Evolutionary conservation across 2,113 vertebrate species (phyloP), one percentile per base, ranked within the genome.

Genomic region (Balaeniceps rex): DNA sequence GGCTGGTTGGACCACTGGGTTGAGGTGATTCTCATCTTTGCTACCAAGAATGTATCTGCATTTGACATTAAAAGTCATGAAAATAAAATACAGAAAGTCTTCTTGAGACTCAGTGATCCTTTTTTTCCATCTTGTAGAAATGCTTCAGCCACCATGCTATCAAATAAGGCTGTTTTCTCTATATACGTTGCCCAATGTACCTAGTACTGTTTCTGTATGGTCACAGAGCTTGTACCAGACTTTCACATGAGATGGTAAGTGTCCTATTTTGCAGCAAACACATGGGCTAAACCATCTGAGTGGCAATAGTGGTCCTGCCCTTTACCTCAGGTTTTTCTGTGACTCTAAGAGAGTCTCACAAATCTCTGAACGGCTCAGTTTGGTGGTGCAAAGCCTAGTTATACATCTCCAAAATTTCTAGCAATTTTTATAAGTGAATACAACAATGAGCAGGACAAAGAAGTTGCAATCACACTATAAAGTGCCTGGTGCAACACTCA

Each of bases 301-400:
- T 65, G 44, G 34, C 34, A 71, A 23, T 75, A 68, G 19, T 12
- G 54, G 28, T 44, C 19, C 19, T 64, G n/a, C 13, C 24, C 13
- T 86, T 77, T 65, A 44, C 22, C 23, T 36, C 21, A 75, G 38
- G 10, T 78, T 70, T 83, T 75, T 5, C 54, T 54, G 25, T 36
- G 68, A 36, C 14, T 24, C 4, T 65, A 44, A 44, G 10, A 55
- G 4, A 68, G 7, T 36, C 31, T 68, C 12, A 33, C 13, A 58
- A 71, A 40, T 40, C 6, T 82, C 36, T 1, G 1, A 49, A 84
- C 0, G 1, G 8, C 11, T 79, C 28, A 9, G 15, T 70, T 74
- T 25, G 11, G 11, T 57, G 79, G 8, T 49, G 26, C 12, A 84
- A 87, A 84, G 18, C 13, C 31, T 44, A 29, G 8, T 77, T 68